A percentile compares a stretch with the other conserved stretches of the same genome.
These are phyloP conservation scores for Furnarius figulus DNA, from an alignment of 2,113 vertebrate species.

Conservation along the genomic window DNA sequence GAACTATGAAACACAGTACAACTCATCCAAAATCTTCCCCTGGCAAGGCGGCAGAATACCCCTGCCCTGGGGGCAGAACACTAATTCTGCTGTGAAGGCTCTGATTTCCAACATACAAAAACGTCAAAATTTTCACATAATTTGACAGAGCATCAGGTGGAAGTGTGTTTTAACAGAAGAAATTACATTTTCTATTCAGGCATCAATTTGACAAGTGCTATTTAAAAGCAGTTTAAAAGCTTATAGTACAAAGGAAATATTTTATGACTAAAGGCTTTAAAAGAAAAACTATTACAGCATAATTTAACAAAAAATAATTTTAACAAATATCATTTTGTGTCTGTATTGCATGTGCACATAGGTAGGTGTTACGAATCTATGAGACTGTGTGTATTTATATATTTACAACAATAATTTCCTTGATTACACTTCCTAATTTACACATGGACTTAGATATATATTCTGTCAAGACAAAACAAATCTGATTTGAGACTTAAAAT, in stretches of 20 bases:
- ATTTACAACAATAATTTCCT: background rate
- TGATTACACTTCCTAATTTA: background rate
- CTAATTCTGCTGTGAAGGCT: background rate
- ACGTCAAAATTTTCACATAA: background rate
- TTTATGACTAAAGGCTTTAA: background rate
- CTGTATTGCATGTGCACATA: background rate
- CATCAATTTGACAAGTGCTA: background rate
- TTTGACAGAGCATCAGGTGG: background rate
- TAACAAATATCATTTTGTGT: background rate
- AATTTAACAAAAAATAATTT: background rate
- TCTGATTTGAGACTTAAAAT: background rate
- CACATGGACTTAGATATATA: background rate
- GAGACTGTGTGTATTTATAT: background rate
- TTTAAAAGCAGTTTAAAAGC: background rate
- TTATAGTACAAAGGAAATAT: background rate
- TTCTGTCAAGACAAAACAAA: background rate
- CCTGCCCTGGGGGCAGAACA: background rate
- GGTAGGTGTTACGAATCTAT: background rate
- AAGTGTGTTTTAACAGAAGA: background rate
- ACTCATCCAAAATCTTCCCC: background rate
- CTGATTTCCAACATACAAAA: background rate
- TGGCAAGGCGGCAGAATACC: background rate
- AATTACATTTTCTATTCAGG: background rate
- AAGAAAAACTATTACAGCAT: background rate
- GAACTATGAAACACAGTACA: background rate